These are phyloP conservation scores for Brachirus orientalis DNA, from an alignment of 2,113 vertebrate species.

Conservation along the genomic window DNA sequence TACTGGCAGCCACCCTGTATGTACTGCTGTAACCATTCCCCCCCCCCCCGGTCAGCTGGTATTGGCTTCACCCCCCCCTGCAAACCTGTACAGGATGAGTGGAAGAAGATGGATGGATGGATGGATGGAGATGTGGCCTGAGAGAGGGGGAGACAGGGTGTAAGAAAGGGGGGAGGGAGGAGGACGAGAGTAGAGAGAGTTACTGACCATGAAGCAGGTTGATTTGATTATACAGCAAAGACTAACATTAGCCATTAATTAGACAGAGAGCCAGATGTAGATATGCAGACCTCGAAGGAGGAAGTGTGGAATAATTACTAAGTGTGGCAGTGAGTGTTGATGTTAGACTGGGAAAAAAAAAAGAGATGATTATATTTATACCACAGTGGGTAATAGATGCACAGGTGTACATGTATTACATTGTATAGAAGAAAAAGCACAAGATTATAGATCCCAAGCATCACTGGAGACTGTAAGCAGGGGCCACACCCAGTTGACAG, in stretches of 20 bases:
- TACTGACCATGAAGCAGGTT: constrained; percentile 69
- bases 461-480: constrained; percentile 30
- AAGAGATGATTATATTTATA: background rate
- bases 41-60: too few relatives aligned
- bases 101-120: too few relatives aligned
- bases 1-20: background rate
- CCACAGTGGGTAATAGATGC: constrained; percentile 4
- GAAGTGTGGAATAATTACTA: too few relatives aligned
- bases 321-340: constrained; percentile 1
- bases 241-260: constrained; percentile 70
- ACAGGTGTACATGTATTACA: background rate
- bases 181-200: constrained; percentile 23
- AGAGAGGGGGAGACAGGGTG: constrained; percentile 29
- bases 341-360: background rate
- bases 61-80: too few relatives aligned
- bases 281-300: constrained; percentile 9
- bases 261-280: constrained; percentile 49
- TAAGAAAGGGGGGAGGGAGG: constrained; percentile 30
- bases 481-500: constrained; percentile 60
- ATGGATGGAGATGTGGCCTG: background rate
- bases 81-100: too few relatives aligned
- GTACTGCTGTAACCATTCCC: too few relatives aligned
- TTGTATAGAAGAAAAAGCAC: background rate
- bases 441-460: constrained; percentile 9
- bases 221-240: constrained; percentile 77